A percentile compares a stretch with the other conserved stretches of the same genome.
Conservation (phyloP, 2,888 invertebrate species). For the Alentia gelatinosa region DNA sequence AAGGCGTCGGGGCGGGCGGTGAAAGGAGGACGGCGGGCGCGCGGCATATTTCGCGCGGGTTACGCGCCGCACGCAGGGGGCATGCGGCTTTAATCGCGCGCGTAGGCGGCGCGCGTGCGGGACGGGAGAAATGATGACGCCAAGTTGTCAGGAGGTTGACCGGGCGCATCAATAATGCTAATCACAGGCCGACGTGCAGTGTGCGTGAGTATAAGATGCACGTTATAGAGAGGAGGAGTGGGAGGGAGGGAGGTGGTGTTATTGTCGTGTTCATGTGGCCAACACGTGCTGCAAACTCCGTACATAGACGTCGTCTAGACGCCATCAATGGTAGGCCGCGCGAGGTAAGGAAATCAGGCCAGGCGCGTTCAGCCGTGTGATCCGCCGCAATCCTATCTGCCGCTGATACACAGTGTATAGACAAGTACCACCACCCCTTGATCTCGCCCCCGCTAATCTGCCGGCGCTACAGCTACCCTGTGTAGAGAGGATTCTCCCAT, state of each 20-base stretch:
- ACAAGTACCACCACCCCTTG: not conserved
- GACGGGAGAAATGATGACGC: not conserved
- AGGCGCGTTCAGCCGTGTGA: not conserved
- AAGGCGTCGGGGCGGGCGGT: not conserved
- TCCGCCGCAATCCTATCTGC: not conserved
- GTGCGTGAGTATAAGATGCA: not conserved
- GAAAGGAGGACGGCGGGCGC: not conserved
- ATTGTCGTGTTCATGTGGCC: not conserved
- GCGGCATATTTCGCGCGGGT: not conserved
- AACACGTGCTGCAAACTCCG: too few species aligned
- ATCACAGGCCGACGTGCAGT: not conserved
- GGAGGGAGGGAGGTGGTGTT: not conserved
- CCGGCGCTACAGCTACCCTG: too few species aligned
- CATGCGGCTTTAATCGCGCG: not conserved
- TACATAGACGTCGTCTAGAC: not conserved
- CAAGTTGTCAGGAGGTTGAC: conserved; percentile 14
- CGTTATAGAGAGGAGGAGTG: not conserved
- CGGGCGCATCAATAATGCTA: conserved; percentile 38
- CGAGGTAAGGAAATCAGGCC: not conserved
- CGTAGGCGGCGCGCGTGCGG: not conserved
- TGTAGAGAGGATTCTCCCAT: too few species aligned
- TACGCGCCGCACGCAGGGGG: not conserved
- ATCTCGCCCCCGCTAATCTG: not conserved
- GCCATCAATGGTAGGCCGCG: not conserved
- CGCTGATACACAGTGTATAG: not conserved